These are phyloP conservation scores for Axea sp. DNA, from an alignment of 2,888 invertebrate species.

Conservation along the genomic window DNA sequence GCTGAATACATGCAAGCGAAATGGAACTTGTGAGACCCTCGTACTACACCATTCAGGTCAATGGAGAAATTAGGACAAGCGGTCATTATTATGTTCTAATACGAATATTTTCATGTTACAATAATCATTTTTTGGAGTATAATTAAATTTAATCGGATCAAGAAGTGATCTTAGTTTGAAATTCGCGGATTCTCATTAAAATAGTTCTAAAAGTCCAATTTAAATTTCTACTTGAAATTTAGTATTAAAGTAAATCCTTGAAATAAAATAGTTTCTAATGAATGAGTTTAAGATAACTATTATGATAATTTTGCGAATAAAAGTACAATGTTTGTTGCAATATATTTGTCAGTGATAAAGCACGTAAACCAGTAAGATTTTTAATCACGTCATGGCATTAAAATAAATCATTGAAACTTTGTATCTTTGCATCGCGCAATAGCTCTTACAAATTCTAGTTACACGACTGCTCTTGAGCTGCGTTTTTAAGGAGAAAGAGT, in stretches of 20 bases:
- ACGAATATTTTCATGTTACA: conserved; percentile 46
- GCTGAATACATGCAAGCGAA: conserved; percentile 25
- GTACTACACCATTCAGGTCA: conserved; percentile 43
- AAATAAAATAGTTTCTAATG: conserved; percentile 12
- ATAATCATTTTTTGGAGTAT: conserved; percentile 40
- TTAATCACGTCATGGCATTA: no score
- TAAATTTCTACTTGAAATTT: conserved; percentile 30
- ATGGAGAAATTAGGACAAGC: conserved; percentile 45
- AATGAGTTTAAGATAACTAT: conserved; percentile 9
- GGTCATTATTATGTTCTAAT: conserved; percentile 55
- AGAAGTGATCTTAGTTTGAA: conserved; percentile 19
- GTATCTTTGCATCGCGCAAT: no score
- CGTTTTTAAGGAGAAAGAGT: no score
- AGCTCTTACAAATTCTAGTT: no score
- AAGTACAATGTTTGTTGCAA: no score
- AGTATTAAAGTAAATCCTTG: conserved; percentile 11
- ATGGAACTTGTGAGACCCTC: conserved; percentile 30
- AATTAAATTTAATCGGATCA: conserved; percentile 39
- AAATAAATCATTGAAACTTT: no score
- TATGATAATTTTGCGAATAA: no score
- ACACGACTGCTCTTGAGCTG: no score
- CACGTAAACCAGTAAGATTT: no score
- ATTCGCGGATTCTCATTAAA: conserved; percentile 33
- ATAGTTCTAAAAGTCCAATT: conserved; percentile 42
- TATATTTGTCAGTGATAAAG: no score